phyloP scores from a whole-genome alignment of 2,113 vertebrate genomes.

The Tachysurus fulvidraco region DNA sequence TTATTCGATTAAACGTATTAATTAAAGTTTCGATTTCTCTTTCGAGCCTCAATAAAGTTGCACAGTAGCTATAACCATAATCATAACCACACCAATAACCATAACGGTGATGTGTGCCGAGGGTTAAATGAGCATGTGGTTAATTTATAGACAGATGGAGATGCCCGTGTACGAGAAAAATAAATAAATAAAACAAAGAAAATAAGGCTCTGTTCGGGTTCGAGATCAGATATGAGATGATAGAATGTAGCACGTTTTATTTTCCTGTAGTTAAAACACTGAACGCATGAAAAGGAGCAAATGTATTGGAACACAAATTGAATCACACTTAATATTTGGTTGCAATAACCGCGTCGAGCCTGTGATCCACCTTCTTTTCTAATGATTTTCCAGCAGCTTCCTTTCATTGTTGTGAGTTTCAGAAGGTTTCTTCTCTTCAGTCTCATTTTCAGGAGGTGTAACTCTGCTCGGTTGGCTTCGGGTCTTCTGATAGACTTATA shows the following conservation, averaged over 20 bases:
- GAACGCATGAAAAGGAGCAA: neutral
- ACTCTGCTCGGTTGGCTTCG: neutral
- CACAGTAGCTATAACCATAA: conserved; percentile 25
- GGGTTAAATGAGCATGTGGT: conserved; percentile 7
- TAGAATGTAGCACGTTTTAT: neutral
- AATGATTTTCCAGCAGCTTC: neutral
- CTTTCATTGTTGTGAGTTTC: no score
- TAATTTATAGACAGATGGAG: conserved; percentile 22
- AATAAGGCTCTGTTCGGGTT: no score
- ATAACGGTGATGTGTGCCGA: conserved; percentile 10
- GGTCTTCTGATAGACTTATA: neutral
- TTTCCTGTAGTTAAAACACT: no score
- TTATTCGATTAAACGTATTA: neutral
- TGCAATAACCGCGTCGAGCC: neutral
- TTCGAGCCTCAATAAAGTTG: neutral
- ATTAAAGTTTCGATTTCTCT: neutral
- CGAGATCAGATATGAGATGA: neutral
- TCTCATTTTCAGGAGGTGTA: neutral
- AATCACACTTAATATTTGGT: neutral
- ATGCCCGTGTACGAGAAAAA: no score
- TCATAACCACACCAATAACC: conserved; percentile 11
- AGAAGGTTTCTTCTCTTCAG: no score
- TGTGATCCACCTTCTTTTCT: neutral
- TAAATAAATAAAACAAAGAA: neutral
- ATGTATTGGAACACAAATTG: neutral